Evolutionary conservation across 1,140 invertebrate genomes (phyloP), one percentile per base, ranked within the genome.

Genomic region (Aporrectodea caliginosa): DNA sequence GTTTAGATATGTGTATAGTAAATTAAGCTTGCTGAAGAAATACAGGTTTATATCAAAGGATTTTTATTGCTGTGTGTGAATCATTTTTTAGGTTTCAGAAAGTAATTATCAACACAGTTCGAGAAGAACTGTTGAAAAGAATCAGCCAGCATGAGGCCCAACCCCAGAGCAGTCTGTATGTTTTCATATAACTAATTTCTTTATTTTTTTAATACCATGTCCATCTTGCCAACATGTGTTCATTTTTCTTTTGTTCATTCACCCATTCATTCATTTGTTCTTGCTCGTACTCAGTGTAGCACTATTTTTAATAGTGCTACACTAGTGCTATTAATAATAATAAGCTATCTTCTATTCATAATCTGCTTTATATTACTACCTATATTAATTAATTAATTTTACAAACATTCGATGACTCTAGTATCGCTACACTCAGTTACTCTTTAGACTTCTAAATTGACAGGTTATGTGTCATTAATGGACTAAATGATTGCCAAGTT

Each of bases 141-240:
- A 78, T 87, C 29, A 77, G 75, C 32, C 84, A 85, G 73, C 87
- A 86, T 84, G 84, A 88, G 77, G 84, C 87, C 77, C 87, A 88
- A 78, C 82, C 85, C 30, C 84, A 84, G 43, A 58, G 22, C 6
- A 22, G 43, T 6, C 22, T 58, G 43, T 58, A 22, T 12, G 43
- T 58, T 58, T 58, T 22, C n/a, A n/a, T n/a, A n/a, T n/a, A n/a
- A n/a, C n/a, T n/a, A n/a, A 58, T 58, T 58, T 22, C 22, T 58
- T 22, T 58, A 12, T 22, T 58, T 58, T 22, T 58, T 58, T 22
- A 12, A 58, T 6, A 6, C 6, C 22, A 58, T 58, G 43, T 22
- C 43, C 22, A 12, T 58, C 22, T 58, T 58, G 43, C 43, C 6
- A 22, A 6, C 43, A 58, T 58, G 6, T 58, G 22, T 12, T 6